These are phyloP conservation scores for Telmatochromis sp. DNA, from an alignment of 2,113 vertebrate genomes.

Conservation along the genomic window DNA sequence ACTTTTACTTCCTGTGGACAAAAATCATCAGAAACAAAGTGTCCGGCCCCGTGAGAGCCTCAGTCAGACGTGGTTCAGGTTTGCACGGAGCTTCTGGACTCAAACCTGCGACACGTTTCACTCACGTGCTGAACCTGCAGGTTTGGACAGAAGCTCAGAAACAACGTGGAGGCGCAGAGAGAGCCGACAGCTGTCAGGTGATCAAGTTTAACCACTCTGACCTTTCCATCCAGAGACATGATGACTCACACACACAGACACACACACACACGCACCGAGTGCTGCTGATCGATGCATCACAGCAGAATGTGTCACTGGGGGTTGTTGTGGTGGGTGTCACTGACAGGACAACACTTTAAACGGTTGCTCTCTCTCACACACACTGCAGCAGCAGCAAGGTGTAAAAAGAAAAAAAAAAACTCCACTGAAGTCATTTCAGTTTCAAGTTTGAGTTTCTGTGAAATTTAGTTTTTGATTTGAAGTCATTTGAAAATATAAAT, in stretches of 20 bases:
- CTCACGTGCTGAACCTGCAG: background rate
- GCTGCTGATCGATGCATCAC: background rate
- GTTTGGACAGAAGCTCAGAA: background rate
- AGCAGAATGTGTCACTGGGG: background rate
- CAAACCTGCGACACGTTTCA: background rate
- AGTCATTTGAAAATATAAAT: fast-evolving
- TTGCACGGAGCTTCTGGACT: fast-evolving
- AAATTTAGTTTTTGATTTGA: background rate
- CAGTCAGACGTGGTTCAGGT: background rate
- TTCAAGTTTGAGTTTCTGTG: background rate
- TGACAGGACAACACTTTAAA: background rate
- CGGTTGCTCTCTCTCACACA: fast-evolving
- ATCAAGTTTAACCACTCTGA: background rate
- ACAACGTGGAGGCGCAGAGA: fast-evolving
- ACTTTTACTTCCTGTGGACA: background rate
- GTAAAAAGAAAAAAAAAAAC: background rate
- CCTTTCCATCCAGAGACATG: background rate
- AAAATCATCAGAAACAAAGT: background rate
- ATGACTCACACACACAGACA: background rate
- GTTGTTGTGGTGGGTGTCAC: background rate
- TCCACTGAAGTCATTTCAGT: background rate
- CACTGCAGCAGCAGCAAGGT: background rate
- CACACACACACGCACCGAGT: background rate
- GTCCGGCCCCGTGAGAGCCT: fast-evolving
- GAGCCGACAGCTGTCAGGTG: background rate